Evolutionary conservation across 2,888 invertebrate species (phyloP).

Genomic region (Cantharis nigra): DNA sequence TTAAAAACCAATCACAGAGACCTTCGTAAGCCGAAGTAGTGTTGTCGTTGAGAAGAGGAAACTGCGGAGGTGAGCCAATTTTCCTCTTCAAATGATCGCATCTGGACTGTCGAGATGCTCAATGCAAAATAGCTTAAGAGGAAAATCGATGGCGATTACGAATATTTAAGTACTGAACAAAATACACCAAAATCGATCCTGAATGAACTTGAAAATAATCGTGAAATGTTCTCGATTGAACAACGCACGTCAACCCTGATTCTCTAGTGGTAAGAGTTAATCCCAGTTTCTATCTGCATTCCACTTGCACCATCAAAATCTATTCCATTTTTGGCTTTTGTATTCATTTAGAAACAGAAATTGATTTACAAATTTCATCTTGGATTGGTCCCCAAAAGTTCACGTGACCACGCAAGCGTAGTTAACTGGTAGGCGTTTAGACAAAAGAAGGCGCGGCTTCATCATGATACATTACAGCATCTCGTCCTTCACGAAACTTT

Average conservation of each 20-base stretch:
- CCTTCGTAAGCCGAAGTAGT: background rate
- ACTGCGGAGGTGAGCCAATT: background rate
- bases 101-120: background rate
- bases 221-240: conserved; percentile 45
- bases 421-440: conserved; percentile 48
- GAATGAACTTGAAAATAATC: conserved; percentile 49
- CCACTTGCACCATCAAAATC: conserved; percentile 10
- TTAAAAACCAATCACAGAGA: background rate
- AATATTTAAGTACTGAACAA: conserved; percentile 44
- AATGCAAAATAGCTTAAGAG: conserved; percentile 9
- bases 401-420: conserved; percentile 52
- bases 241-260: conserved; percentile 18
- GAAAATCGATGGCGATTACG: conserved; percentile 49
- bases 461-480: conserved; percentile 23
- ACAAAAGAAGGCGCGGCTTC: conserved; percentile 50
- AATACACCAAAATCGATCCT: conserved; percentile 44
- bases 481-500: conserved; percentile 3
- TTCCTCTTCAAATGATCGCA: background rate
- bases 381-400: conserved; percentile 43
- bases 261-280: conserved; percentile 19
- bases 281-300: conserved; percentile 22
- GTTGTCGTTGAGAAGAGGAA: background rate
- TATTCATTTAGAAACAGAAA: conserved; percentile 34
- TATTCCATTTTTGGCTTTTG: conserved; percentile 17
- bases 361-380: conserved; percentile 47